Evolutionary conservation across 2,797 vertebrate genomes (phyloP), one percentile per base, ranked within the genome.

Genomic region (Neostethus bicornis): DNA sequence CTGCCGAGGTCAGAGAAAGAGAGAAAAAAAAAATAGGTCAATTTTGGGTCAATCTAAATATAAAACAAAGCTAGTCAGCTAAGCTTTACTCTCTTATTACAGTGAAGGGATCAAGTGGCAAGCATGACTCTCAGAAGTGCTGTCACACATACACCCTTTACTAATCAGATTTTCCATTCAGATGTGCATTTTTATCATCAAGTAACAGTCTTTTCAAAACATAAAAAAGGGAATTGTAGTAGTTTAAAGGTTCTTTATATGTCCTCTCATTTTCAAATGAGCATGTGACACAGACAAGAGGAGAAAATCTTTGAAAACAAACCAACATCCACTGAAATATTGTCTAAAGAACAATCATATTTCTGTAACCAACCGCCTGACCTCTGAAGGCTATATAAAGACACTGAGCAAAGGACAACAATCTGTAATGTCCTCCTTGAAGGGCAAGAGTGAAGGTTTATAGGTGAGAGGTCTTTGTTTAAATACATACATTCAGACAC

Each of bases 401-500:
- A 48, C 39, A 48, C 17, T 46, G 26, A 57, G 19, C 21, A 51
- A 37, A 66, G 52, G 10, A 21, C 11, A 32, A 6, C 28, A 7
- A 42, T 16, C 21, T 38, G 32, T 59, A 50, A 70, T 14, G 23
- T 12, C 2, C 2, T 24, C 35, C 12, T 31, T 57, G 25, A 51
- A 51, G 35, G 34, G 42, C 26, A 50, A n/a, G 10, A 49, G 20
- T 42, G 42, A 50, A 28, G 37, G 54, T 25, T 62, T 77, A 77
- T 81, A 62, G 79, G 78, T 83, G 73, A 90, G 87, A 89, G 81
- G 79, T 85, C 28, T 43, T 31, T 9, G 31, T 54, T 24, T 48
- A 24, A 63, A 29, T 23, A 63, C n/a, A 51, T 29, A 41, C 25
- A 28, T 2, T 43, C 14, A 55, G 35, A 16, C 9, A 4, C 7